Percentiles rank a stretch among this genome's conserved stretches.
Evolutionary conservation across 1,140 invertebrate species (phyloP).

Genomic region (Acromyrmex echinatior): DNA sequence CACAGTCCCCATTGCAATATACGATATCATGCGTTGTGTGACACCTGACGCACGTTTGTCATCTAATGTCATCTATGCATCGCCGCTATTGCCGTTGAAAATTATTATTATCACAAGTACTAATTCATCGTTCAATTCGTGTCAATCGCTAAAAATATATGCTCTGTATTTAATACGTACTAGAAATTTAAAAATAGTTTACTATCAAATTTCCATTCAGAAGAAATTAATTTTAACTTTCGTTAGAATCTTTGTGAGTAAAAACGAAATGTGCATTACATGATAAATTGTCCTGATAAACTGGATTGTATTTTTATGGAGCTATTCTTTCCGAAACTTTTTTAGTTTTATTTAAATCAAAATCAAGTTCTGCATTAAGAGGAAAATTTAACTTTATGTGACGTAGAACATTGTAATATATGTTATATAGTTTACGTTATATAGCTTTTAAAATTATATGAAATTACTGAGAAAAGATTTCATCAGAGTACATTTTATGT

Average conservation of each 20-base stretch:
- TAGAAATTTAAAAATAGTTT: slow-evolving; percentile 5
- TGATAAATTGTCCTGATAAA: slow-evolving; percentile 37
- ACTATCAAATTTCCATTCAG: not conserved
- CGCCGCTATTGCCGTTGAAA: slow-evolving; percentile 54
- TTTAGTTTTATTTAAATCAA: slow-evolving; percentile 6
- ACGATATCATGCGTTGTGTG: slow-evolving; percentile 70
- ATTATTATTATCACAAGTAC: slow-evolving; percentile 50
- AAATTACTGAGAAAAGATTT: not conserved
- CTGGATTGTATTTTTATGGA: slow-evolving; percentile 1
- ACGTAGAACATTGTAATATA: not conserved
- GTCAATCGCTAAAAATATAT: not conserved
- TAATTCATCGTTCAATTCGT: not conserved
- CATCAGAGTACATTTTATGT: not conserved
- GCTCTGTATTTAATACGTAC: not conserved
- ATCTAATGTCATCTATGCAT: slow-evolving; percentile 67
- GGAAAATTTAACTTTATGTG: slow-evolving; percentile 12
- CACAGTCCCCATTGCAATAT: slow-evolving; percentile 49
- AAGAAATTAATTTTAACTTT: not conserved
- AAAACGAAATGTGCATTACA: slow-evolving; percentile 14
- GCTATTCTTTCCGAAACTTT: not conserved
- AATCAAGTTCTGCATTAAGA: not conserved
- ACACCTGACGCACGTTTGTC: slow-evolving; percentile 75
- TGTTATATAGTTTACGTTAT: not conserved
- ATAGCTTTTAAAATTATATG: not conserved
- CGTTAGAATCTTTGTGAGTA: not conserved